Conservation (phyloP, 1,140 invertebrate genomes). For the Colletes latitarsis region DNA sequence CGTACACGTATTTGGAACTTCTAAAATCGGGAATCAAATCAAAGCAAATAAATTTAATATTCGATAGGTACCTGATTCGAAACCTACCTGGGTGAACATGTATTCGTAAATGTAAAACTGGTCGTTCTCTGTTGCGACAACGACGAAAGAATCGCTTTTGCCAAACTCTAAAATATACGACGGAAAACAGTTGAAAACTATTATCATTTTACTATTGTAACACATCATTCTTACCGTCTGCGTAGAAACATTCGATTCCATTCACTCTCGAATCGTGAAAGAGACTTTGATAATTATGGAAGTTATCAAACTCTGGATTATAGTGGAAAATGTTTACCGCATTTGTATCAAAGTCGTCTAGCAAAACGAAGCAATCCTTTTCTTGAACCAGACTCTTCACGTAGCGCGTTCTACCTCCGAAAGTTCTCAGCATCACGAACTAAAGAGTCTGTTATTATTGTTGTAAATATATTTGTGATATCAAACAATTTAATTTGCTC, state of each 20-base stretch:
- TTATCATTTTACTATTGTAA: neutral
- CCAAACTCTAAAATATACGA: slow-evolving; percentile 49
- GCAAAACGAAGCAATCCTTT: slow-evolving; percentile 61
- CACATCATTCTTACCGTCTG: slow-evolving; percentile 48
- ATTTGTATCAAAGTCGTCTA: slow-evolving; percentile 64
- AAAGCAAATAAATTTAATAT: neutral
- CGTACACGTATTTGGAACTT: slow-evolving; percentile 63
- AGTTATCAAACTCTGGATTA: slow-evolving; percentile 55
- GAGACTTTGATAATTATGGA: slow-evolving; percentile 68
- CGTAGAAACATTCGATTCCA: slow-evolving; percentile 65
- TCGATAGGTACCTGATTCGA: neutral
- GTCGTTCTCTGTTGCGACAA: slow-evolving; percentile 63
- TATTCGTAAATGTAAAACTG: slow-evolving; percentile 69
- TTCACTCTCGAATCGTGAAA: slow-evolving; percentile 56
- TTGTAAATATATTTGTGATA: neutral
- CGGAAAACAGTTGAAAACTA: neutral
- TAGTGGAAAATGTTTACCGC: slow-evolving; percentile 68
- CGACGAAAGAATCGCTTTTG: slow-evolving; percentile 58
- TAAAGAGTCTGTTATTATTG: slow-evolving; percentile 1
- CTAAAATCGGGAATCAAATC: slow-evolving; percentile 30
- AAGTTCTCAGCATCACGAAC: slow-evolving; percentile 57
- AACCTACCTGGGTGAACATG: slow-evolving; percentile 62
- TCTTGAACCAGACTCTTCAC: slow-evolving; percentile 55
- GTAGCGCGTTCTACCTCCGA: slow-evolving; percentile 60
- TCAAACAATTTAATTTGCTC: neutral